These are phyloP conservation scores for Clistopyga incitator DNA, from an alignment of 2,888 invertebrate species.

Conservation along the genomic window DNA sequence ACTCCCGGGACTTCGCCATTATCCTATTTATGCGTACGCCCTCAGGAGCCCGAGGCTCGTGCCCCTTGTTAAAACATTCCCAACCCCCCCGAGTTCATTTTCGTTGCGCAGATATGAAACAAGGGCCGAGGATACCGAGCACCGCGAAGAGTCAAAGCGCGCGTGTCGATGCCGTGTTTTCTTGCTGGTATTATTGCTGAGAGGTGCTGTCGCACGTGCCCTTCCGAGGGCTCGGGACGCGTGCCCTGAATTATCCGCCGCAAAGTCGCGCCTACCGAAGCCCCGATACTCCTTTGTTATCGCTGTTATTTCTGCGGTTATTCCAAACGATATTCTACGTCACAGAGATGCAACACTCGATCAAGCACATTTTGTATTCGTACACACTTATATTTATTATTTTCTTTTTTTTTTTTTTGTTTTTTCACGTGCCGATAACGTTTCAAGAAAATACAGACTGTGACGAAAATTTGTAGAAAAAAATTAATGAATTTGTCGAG, in stretches of 20 bases:
- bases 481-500: no score
- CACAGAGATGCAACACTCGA: not conserved
- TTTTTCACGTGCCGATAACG: not conserved
- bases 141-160: constrained; percentile 55
- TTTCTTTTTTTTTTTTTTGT: not conserved
- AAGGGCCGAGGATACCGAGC: constrained; percentile 14
- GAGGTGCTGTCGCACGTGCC: constrained; percentile 54
- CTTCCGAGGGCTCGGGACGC: constrained; percentile 48
- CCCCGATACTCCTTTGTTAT: not conserved
- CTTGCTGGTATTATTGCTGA: constrained; percentile 6
- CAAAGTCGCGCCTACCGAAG: not conserved
- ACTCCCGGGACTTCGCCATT: constrained; percentile 59
- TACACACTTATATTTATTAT: not conserved
- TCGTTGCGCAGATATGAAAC: constrained; percentile 14
- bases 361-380: not conserved
- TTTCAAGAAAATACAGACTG: no score
- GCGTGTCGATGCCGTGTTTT: constrained; percentile 53
- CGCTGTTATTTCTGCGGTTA: constrained; percentile 6
- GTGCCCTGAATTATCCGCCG: constrained; percentile 58
- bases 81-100: constrained; percentile 65
- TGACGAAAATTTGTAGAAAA: no score
- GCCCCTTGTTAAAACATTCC: constrained; percentile 80
- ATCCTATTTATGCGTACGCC: constrained; percentile 67
- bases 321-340: not conserved
- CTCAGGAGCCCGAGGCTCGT: constrained; percentile 68